phyloP scores from a whole-genome alignment of 2,113 vertebrate species.

The Thalassoma bifasciatum region DNA sequence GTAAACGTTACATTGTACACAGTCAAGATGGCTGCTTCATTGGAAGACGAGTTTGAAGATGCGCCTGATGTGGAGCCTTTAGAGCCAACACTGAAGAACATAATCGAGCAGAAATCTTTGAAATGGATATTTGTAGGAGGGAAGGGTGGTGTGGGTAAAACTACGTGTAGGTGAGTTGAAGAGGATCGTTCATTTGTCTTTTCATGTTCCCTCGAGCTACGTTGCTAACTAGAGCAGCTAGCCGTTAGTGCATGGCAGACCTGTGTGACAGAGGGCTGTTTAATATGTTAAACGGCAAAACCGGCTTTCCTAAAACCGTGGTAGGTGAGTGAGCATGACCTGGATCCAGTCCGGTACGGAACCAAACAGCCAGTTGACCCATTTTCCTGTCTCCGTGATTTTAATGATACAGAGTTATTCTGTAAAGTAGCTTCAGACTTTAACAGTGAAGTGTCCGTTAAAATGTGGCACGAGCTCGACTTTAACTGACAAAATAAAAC shows the following conservation, averaged over 20 bases:
- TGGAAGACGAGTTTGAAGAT: conserved; percentile 95
- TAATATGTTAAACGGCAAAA: background rate
- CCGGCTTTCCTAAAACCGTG: background rate
- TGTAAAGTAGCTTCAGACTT: no score
- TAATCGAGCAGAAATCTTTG: conserved; percentile 94
- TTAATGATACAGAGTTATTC: no score
- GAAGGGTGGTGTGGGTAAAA: conserved; percentile 95
- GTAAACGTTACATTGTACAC: conserved; percentile 53
- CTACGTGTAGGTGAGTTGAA: conserved; percentile 91
- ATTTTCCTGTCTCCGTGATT: no score
- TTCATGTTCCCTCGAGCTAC: background rate
- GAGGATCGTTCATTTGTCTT: background rate
- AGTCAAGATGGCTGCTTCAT: conserved; percentile 87
- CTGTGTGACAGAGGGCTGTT: background rate
- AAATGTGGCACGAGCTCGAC: no score
- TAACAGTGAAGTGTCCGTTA: no score
- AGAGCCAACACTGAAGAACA: conserved; percentile 92
- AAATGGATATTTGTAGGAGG: conserved; percentile 98
- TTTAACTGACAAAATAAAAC: no score
- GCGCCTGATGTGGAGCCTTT: conserved; percentile 94
- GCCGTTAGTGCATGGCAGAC: background rate
- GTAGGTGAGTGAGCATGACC: background rate
- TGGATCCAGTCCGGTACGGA: no score
- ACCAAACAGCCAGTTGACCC: no score
- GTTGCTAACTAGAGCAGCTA: conserved; percentile 27